Percentiles rank a stretch among this genome's conserved stretches.
These are phyloP conservation scores for Glaucopsyche alexis DNA, from an alignment of 2,888 invertebrate species.

Conservation along the genomic window DNA sequence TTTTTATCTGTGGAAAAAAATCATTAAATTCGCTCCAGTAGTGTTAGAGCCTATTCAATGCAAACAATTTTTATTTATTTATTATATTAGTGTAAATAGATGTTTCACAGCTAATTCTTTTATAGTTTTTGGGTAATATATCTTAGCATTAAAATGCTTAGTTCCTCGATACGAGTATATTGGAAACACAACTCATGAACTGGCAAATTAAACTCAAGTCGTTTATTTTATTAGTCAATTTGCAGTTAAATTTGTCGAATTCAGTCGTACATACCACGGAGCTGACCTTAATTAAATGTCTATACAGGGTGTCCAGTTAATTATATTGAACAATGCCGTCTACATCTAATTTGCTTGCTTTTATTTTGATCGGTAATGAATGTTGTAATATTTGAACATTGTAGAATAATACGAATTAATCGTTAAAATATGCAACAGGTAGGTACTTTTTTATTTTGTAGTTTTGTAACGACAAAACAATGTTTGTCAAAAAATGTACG, in stretches of 20 bases:
- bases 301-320: slow-evolving; percentile 13
- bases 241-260: slow-evolving; percentile 28
- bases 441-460: no score
- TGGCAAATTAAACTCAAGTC: not conserved
- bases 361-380: not conserved
- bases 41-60: no score
- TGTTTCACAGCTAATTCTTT: no score
- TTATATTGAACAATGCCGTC: not conserved
- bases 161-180: not conserved
- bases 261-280: not conserved
- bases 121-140: no score
- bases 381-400: not conserved
- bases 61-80: no score
- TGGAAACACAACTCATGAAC: not conserved
- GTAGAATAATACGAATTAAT: no score
- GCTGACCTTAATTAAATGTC: slow-evolving; percentile 28
- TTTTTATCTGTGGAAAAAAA: no score
- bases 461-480: not conserved
- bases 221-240: slow-evolving; percentile 23
- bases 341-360: not conserved
- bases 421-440: no score
- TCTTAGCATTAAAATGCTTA: no score
- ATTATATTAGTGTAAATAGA: no score
- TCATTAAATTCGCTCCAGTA: no score
- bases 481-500: not conserved